Conservation (phyloP, 1,140 invertebrate genomes). For the Eulimnadia texana region DNA sequence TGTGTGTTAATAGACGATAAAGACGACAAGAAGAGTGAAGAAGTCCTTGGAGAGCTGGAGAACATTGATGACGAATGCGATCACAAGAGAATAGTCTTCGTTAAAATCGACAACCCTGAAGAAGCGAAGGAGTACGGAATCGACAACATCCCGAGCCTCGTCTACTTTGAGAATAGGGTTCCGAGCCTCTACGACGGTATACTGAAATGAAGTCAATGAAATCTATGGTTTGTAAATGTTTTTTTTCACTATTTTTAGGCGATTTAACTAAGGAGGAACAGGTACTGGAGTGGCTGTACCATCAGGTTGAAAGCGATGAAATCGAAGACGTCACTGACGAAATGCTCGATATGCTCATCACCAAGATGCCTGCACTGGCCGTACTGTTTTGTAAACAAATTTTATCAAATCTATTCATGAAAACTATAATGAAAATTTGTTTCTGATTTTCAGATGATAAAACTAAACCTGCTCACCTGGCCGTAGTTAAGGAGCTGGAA, state of each 20-base stretch:
- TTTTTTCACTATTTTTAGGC: conserved; percentile 32
- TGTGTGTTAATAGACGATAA: conserved; percentile 73
- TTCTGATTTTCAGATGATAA: conserved; percentile 56
- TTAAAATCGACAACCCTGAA: conserved; percentile 80
- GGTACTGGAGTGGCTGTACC: conserved; percentile 70
- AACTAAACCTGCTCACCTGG: conserved; percentile 72
- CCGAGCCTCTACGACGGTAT: conserved; percentile 68
- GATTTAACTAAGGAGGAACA: conserved; percentile 83
- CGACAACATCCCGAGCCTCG: conserved; percentile 64
- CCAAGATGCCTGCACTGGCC: conserved; percentile 72
- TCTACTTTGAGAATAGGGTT: conserved; percentile 76
- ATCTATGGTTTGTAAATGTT: background rate
- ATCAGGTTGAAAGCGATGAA: conserved; percentile 72
- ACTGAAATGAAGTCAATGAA: background rate
- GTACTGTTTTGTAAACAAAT: conserved; percentile 83
- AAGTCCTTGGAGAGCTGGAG: conserved; percentile 74
- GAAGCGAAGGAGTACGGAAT: conserved; percentile 84
- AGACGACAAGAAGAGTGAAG: conserved; percentile 72
- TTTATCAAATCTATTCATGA: conserved; percentile 30
- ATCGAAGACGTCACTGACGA: conserved; percentile 89
- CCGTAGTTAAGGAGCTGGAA: conserved; percentile 73
- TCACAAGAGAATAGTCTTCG: conserved; percentile 68
- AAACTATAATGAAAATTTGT: no score
- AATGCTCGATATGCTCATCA: conserved; percentile 81
- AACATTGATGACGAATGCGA: conserved; percentile 92